A percentile compares a stretch with the other conserved stretches of the same genome.
phyloP scores from a whole-genome alignment of 2,888 invertebrate species.

The Hypsopygia costalis region DNA sequence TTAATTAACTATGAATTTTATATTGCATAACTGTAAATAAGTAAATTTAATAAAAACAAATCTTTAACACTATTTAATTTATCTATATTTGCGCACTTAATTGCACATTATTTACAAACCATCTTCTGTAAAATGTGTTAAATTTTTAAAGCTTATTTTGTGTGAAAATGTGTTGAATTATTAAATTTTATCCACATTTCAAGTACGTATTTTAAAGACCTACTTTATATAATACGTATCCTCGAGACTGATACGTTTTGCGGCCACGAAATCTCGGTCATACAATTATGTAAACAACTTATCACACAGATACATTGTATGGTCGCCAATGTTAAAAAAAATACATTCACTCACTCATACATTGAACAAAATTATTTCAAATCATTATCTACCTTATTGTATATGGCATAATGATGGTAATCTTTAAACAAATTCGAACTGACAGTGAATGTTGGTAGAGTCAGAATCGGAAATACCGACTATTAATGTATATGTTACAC shows the following conservation, averaged over 20 bases:
- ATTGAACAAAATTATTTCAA: not conserved
- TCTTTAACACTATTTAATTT: too few species aligned
- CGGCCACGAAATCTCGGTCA: constrained; percentile 40
- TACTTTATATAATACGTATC: constrained; percentile 11
- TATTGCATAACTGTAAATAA: too few species aligned
- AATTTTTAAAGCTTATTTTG: too few species aligned
- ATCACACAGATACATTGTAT: constrained; percentile 15
- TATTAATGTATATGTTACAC: too few species aligned
- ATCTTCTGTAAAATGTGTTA: too few species aligned
- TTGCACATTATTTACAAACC: too few species aligned
- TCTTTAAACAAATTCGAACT: constrained; percentile 6
- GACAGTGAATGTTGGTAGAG: constrained; percentile 6
- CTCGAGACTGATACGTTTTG: constrained; percentile 16
- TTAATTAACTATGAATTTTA: too few species aligned
- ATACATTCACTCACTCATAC: constrained; percentile 3
- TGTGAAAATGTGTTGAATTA: too few species aligned
- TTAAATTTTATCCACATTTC: too few species aligned
- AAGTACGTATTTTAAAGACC: not conserved
- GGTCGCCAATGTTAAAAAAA: constrained; percentile 5
- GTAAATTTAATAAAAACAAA: too few species aligned
- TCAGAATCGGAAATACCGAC: constrained; percentile 5
- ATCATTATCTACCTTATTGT: not conserved
- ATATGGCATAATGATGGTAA: not conserved
- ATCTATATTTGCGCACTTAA: too few species aligned
- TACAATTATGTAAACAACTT: constrained; percentile 42